Base-by-base conservation (phyloP, 1,140 invertebrate genomes). In the Anastrepha ludens region DNA sequence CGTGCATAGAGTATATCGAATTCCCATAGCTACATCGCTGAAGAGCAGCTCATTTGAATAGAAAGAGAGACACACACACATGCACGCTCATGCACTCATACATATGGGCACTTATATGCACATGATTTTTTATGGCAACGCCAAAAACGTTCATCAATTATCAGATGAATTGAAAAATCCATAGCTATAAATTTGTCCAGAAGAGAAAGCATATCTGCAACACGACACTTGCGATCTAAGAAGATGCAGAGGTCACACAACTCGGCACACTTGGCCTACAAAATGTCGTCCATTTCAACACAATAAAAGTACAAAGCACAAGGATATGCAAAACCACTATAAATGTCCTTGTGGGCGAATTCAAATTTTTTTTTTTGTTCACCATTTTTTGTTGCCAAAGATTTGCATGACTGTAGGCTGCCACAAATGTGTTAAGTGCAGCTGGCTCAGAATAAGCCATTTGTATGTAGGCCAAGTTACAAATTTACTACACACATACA, bases 381-480 rank as follows among this genome's bases (percentile, higher is more conserved):
- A 62, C 3, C 29, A 67, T 67, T 29, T 67, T 47, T 47, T 17
- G 13, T 74, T 74, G 67, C 67, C 39, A 44, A 74, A 74, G 67
- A 74, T 74, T 74, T 74, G 13, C 15, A 47, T 74, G 67, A 41
- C 67, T 41, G 39, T 17, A 74, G 41, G 67, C 67, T 74, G 67
- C 67, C 67, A 74, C 67, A 74, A 74, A 44, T 74, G 41, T 74
- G 67, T 74, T 74, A 47, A 74, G 67, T 74, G 67, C 67, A 74
- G 67, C 41, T 47, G 67, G 67, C 67, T 17, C 39, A 44, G 39
- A 47, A 44, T 55, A 55, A 55, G 50, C 50, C 11, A 55, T 55
- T 55, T 55, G 50, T 55, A 55, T 55, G 50, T 55, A 11, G 50
- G 50, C 50, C 50, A 55, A 55, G 50, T 55, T 8, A 11, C 50